Evolutionary conservation across 1,140 invertebrate species (phyloP).

Genomic region (Choristoneura fumiferana): DNA sequence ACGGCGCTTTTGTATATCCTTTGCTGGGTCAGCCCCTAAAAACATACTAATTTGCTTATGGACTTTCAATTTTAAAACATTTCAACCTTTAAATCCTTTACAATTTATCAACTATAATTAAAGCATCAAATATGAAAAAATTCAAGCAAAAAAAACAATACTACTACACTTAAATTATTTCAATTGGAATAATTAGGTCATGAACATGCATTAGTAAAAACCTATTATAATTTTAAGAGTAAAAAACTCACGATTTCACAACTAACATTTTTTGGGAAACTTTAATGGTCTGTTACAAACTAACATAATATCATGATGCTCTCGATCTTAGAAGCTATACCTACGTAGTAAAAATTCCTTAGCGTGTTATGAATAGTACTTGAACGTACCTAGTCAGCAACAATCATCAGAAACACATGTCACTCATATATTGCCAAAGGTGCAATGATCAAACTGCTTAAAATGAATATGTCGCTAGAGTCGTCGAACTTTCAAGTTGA

Average conservation of each 20-base stretch:
- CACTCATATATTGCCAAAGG: background rate
- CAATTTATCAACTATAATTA: background rate
- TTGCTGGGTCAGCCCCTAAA: constrained; percentile 78
- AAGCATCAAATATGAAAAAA: too few species aligned
- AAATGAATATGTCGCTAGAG: too few species aligned
- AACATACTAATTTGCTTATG: constrained; percentile 31
- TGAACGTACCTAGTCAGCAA: constrained; percentile 14
- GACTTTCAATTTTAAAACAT: constrained; percentile 12
- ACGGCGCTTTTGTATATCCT: constrained; percentile 78
- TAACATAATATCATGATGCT: too few species aligned
- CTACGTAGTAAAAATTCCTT: background rate
- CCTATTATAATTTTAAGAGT: too few species aligned
- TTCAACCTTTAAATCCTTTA: background rate
- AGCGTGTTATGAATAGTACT: constrained; percentile 11
- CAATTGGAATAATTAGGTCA: too few species aligned
- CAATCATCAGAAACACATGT: constrained; percentile 3
- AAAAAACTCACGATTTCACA: too few species aligned
- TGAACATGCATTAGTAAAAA: too few species aligned
- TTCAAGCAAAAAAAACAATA: too few species aligned
- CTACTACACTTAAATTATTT: too few species aligned
- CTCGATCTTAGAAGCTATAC: background rate
- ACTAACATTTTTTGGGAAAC: too few species aligned
- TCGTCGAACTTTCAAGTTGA: too few species aligned
- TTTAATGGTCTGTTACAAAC: too few species aligned
- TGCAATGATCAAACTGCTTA: background rate